Percentiles rank a stretch among this genome's conserved stretches.
Evolutionary conservation across 2,797 vertebrate species (phyloP).

Genomic region (Falco biarmicus): DNA sequence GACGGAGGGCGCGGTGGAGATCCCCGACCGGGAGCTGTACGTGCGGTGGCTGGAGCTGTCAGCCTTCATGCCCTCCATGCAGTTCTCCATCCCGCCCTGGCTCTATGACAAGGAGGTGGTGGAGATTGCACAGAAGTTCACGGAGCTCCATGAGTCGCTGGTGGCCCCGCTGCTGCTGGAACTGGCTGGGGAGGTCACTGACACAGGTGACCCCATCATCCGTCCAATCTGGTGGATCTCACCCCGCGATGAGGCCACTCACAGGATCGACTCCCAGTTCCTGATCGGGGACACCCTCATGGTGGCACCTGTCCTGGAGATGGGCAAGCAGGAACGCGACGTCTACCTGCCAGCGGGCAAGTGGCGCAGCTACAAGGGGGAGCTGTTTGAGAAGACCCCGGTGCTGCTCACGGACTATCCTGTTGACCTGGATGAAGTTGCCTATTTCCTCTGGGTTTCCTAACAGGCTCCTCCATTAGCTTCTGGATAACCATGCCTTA

Average conservation of each 20-base stretch:
- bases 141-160: slow-evolving; percentile 86
- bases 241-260: slow-evolving; percentile 86
- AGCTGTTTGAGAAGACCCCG: slow-evolving; percentile 89
- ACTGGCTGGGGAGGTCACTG: slow-evolving; percentile 87
- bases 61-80: slow-evolving; percentile 97
- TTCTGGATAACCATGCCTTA: slow-evolving; percentile 59
- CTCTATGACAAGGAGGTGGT: slow-evolving; percentile 91
- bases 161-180: slow-evolving; percentile 92
- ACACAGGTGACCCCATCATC: slow-evolving; percentile 94
- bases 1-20: slow-evolving; percentile 72
- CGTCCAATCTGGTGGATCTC: slow-evolving; percentile 99
- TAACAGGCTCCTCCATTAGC: slow-evolving; percentile 68
- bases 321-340: slow-evolving; percentile 92
- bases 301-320: slow-evolving; percentile 94
- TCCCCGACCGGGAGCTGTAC: slow-evolving; percentile 93
- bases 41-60: slow-evolving; percentile 96
- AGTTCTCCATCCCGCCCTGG: slow-evolving; percentile 97
- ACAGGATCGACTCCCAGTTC: slow-evolving; percentile 95
- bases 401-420: slow-evolving; percentile 91
- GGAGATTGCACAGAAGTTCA: slow-evolving; percentile 91
- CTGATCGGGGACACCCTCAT: slow-evolving; percentile 95
- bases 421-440: slow-evolving; percentile 88
- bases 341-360: slow-evolving; percentile 92
- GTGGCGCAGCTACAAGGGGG: slow-evolving; percentile 95
- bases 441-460: slow-evolving; percentile 88